These are phyloP conservation scores for Gerosis bhagava DNA, from an alignment of 2,888 invertebrate species.

Conservation along the genomic window DNA sequence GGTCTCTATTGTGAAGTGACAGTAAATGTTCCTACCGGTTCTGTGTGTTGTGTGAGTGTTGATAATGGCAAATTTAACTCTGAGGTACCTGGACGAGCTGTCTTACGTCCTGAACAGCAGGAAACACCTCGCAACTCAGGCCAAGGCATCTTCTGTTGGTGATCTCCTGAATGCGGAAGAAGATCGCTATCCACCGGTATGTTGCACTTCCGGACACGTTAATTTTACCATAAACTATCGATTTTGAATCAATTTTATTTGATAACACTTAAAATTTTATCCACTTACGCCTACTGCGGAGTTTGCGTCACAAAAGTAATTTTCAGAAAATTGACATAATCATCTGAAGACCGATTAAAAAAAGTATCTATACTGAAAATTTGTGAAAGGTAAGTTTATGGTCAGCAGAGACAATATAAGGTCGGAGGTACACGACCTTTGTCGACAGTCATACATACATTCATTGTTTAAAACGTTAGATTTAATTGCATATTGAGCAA, in stretches of 20 bases:
- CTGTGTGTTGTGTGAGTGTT: conserved; percentile 32
- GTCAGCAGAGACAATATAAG: conserved; percentile 26
- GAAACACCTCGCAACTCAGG: conserved; percentile 62
- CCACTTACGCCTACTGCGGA: background rate
- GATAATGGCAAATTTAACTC: conserved; percentile 71
- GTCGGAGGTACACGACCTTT: conserved; percentile 36
- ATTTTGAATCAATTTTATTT: background rate
- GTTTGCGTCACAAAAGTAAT: background rate
- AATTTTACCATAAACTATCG: background rate
- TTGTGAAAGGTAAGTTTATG: conserved; percentile 18
- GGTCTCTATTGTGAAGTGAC: conserved; percentile 29
- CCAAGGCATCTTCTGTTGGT: conserved; percentile 76
- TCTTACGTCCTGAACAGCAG: conserved; percentile 74
- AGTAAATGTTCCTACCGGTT: conserved; percentile 17
- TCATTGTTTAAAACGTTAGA: conserved; percentile 31
- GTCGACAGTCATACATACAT: conserved; percentile 26
- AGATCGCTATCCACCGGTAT: conserved; percentile 66
- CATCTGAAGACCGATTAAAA: too few species aligned
- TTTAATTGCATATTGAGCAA: conserved; percentile 23
- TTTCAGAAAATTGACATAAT: conserved; percentile 31
- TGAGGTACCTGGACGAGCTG: conserved; percentile 77
- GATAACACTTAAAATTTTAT: conserved; percentile 1
- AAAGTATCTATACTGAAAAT: too few species aligned
- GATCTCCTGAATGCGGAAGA: conserved; percentile 74
- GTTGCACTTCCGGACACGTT: conserved; percentile 29